Percentiles rank a stretch among this genome's conserved stretches.
phyloP scores from a whole-genome alignment of 1,140 invertebrate species.

The Halesus radiatus region DNA sequence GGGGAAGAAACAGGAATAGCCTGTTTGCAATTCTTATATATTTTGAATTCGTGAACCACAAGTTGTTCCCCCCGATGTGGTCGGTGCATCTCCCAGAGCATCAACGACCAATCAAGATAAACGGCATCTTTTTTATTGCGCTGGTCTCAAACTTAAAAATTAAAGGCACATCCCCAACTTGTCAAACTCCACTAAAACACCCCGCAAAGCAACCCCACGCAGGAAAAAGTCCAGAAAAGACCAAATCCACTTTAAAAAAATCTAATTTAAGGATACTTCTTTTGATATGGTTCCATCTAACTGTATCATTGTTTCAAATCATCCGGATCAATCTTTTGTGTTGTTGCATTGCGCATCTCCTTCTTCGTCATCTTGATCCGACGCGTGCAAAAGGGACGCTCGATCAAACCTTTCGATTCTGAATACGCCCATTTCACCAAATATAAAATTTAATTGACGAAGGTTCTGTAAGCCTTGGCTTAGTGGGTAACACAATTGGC shows the following conservation, averaged over 20 bases:
- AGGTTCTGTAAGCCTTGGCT: constrained; percentile 4
- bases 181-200: neutral
- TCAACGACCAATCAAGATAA: constrained; percentile 32
- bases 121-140: constrained; percentile 33
- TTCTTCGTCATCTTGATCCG: neutral
- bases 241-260: too few relatives aligned
- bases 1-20: too few relatives aligned
- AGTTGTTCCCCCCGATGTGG: neutral
- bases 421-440: constrained; percentile 33
- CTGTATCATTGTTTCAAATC: neutral
- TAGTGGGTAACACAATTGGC: constrained; percentile 6
- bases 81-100: constrained; percentile 5
- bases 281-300: neutral
- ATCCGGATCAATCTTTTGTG: constrained; percentile 9
- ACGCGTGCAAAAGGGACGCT: constrained; percentile 9
- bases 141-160: constrained; percentile 18
- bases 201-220: neutral
- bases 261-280: neutral
- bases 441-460: constrained; percentile 31
- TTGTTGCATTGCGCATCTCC: neutral
- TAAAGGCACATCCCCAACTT: neutral
- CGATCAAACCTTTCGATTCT: neutral
- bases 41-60: constrained; percentile 17
- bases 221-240: neutral
- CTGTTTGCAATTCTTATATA: neutral